Conservation (phyloP, 2,113 vertebrate genomes). For the Galeopterus variegatus region DNA sequence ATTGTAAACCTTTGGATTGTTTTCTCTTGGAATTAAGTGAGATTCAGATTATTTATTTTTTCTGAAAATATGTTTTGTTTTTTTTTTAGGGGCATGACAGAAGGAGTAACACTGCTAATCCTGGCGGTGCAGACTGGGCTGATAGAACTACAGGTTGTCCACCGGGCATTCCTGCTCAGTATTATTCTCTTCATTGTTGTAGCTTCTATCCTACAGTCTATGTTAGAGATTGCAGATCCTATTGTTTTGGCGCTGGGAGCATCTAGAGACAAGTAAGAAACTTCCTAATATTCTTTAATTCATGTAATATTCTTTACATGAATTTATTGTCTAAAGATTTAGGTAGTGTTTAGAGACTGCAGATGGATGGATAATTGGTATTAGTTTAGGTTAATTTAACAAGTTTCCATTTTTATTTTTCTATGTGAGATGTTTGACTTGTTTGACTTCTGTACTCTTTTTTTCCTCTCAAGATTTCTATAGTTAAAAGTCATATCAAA, state of each 20-base stretch:
- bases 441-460: neutral
- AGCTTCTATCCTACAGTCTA: conserved; percentile 98
- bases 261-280: conserved; percentile 97
- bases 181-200: conserved; percentile 99
- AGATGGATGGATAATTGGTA: conserved; percentile 19
- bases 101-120: conserved; percentile 97
- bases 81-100: conserved; percentile 96
- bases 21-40: conserved; percentile 50
- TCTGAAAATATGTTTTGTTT: conserved; percentile 42
- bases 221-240: conserved; percentile 99
- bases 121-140: conserved; percentile 98
- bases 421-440: neutral
- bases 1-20: neutral
- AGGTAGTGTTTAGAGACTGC: neutral
- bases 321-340: neutral
- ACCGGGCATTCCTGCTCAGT: conserved; percentile 98
- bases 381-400: conserved; percentile 1
- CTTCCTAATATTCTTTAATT: conserved; percentile 47
- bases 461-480: neutral
- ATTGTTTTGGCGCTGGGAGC: conserved; percentile 98
- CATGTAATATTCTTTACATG: neutral
- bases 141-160: conserved; percentile 98
- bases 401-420: neutral
- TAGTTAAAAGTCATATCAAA: conserved; percentile 26
- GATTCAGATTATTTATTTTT: conserved; percentile 9